phyloP scores from a whole-genome alignment of 2,888 invertebrate species.

The Octonoba sinensis region DNA sequence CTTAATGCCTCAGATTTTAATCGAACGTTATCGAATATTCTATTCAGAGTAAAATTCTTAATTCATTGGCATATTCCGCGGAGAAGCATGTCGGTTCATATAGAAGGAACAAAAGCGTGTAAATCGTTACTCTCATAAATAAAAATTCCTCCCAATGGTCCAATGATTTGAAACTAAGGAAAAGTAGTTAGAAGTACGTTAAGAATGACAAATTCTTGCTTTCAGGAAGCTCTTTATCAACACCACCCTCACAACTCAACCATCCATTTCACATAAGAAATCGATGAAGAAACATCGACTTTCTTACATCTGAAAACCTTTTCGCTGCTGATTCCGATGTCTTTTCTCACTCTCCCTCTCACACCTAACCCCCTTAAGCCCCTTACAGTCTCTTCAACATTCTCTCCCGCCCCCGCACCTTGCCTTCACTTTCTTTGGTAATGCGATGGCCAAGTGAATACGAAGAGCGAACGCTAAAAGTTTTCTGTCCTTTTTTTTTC shows the following conservation, averaged over 20 bases:
- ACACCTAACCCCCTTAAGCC: conserved; percentile 26
- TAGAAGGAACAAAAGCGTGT: too few species aligned
- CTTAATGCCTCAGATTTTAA: too few species aligned
- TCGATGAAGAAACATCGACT: conserved; percentile 33
- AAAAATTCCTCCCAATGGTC: too few species aligned
- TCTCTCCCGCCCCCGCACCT: conserved; percentile 2
- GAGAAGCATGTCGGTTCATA: too few species aligned
- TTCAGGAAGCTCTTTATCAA: conserved; percentile 1
- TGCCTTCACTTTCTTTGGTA: conserved; percentile 22
- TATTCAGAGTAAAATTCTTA: too few species aligned
- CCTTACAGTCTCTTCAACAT: conserved; percentile 17
- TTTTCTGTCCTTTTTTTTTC: conserved; percentile 25
- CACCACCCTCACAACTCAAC: conserved; percentile 13
- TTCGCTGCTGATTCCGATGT: conserved; percentile 25
- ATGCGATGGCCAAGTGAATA: conserved; percentile 52
- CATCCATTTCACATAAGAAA: conserved; percentile 38
- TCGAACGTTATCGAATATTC: too few species aligned
- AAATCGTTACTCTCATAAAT: too few species aligned
- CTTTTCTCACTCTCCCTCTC: conserved; percentile 7
- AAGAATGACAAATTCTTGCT: conserved; percentile 4
- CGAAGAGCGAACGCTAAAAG: conserved; percentile 45
- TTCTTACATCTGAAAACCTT: conserved; percentile 37
- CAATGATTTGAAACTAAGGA: too few species aligned
- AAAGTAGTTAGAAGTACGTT: conserved; percentile 3
- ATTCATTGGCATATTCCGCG: too few species aligned